Conservation (phyloP, 2,888 invertebrate species). For the Yponomeuta evonymella region DNA sequence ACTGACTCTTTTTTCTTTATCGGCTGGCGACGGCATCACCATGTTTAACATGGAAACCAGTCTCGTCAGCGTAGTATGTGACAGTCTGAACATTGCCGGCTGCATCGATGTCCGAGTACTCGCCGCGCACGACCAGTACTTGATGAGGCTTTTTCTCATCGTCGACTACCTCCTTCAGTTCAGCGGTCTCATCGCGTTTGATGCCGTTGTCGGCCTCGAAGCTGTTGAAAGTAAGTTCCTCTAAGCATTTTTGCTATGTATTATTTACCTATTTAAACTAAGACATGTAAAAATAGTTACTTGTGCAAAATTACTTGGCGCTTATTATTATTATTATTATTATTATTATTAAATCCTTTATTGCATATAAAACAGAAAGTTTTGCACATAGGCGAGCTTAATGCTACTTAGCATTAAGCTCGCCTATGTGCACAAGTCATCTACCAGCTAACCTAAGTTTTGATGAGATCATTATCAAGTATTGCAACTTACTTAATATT, state of each 20-base stretch:
- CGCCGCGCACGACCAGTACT: slow-evolving; percentile 77
- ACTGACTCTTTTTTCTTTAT: background rate
- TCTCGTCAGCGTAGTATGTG: slow-evolving; percentile 78
- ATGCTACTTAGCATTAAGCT: too few relatives aligned
- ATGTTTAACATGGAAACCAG: slow-evolving; percentile 78
- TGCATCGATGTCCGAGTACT: slow-evolving; percentile 70
- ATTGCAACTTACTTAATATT: too few relatives aligned
- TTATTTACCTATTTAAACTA: too few relatives aligned
- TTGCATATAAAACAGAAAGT: too few relatives aligned
- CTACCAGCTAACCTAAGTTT: too few relatives aligned
- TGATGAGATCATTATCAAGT: too few relatives aligned
- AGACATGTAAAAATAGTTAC: too few relatives aligned
- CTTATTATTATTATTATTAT: too few relatives aligned
- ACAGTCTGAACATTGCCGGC: slow-evolving; percentile 72
- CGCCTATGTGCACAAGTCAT: too few relatives aligned
- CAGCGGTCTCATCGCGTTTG: slow-evolving; percentile 66
- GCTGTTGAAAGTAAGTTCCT: slow-evolving; percentile 31
- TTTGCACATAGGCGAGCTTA: too few relatives aligned
- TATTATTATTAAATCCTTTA: too few relatives aligned
- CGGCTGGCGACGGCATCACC: slow-evolving; percentile 75
- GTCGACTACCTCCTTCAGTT: slow-evolving; percentile 52
- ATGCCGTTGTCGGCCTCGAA: slow-evolving; percentile 77
- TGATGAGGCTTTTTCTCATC: slow-evolving; percentile 74
- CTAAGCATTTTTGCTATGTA: too few relatives aligned
- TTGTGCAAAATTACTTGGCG: slow-evolving; percentile 22